Evolutionary conservation across 1,140 invertebrate species (phyloP).

Genomic region (Hycleus phaleratus): DNA sequence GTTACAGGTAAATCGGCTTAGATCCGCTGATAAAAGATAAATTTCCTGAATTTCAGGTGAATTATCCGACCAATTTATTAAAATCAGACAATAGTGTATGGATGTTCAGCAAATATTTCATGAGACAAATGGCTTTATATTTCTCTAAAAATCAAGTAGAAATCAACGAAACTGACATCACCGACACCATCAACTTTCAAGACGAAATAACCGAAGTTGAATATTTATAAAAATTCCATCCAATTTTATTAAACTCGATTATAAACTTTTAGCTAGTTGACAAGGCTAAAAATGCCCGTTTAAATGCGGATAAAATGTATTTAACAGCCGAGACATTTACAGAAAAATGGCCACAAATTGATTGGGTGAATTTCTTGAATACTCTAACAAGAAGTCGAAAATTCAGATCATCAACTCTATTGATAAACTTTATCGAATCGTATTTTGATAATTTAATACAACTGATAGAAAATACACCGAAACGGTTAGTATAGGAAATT

Average conservation of each 20-base stretch:
- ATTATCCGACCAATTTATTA: too few species aligned
- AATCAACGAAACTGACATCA: background rate
- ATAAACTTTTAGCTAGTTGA: background rate
- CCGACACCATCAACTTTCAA: slow-evolving; percentile 1
- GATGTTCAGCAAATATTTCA: too few species aligned
- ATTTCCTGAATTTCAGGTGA: background rate
- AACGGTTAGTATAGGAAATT: background rate
- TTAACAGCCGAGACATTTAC: too few species aligned
- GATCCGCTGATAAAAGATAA: background rate
- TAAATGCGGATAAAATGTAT: too few species aligned
- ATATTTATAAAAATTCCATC: background rate
- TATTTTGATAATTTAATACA: too few species aligned
- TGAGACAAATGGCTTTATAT: too few species aligned
- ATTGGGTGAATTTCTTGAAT: slow-evolving; percentile 19
- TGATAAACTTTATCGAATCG: too few species aligned
- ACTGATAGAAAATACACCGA: background rate
- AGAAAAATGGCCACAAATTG: slow-evolving; percentile 1
- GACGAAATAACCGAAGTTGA: slow-evolving; percentile 3
- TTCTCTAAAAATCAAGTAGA: too few species aligned
- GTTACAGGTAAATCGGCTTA: background rate
- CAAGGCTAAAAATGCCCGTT: too few species aligned
- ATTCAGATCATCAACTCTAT: too few species aligned
- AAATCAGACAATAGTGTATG: too few species aligned
- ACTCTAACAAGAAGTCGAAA: slow-evolving; percentile 10
- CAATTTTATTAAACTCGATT: background rate